Base-by-base conservation (phyloP, 2,888 invertebrate genomes). In the Lasioglossum zephyrum region DNA sequence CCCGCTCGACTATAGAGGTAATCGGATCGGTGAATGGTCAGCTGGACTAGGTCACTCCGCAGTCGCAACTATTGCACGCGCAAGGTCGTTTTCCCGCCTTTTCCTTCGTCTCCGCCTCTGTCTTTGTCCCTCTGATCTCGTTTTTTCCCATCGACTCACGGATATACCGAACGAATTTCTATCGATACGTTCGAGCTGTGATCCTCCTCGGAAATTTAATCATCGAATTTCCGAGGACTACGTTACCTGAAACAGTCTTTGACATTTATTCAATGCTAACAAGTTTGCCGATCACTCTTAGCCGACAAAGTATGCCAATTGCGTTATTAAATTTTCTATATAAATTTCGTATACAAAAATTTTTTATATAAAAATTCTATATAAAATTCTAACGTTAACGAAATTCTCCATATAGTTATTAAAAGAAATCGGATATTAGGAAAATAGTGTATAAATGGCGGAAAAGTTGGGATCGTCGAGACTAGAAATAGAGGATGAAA, bases 21-120 rank as follows among this genome's bases (percentile, higher is more conserved):
- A 92, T 89, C 89, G 79, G 87, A 90, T 92, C 92, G 92, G 93
- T 92, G 93, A 93, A 93, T 92, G 92, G 93, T 92, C 89, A 86
- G 87, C 77, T 86, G 84, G 89, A 93, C 92, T 93, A 90, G 93
- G 93, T 93, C 93, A 93, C 85, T 90, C 88, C 77, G 86, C 89
- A 88, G 88, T 87, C 89, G 89, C 92, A 66, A 90, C 91, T 92
- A 91, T 92, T 91, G 87, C 87, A 91, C 82, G 89, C 93, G 88
- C 93, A 93, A 93, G 93, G 93, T 92, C 93, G 91, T 92, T 92
- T 90, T 87, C 87, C 88, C 84, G 70, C 72, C 60, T 72, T 79
- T 70, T 70, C 26, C 57, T 60, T 36, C 57, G 18, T 49, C 44
- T 73, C 47, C n/a, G 16, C 57, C 57, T 70, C 47, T n/a, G 63